These are phyloP conservation scores for Cyclopterus lumpus DNA, from an alignment of 2,797 vertebrate species.

Conservation along the genomic window DNA sequence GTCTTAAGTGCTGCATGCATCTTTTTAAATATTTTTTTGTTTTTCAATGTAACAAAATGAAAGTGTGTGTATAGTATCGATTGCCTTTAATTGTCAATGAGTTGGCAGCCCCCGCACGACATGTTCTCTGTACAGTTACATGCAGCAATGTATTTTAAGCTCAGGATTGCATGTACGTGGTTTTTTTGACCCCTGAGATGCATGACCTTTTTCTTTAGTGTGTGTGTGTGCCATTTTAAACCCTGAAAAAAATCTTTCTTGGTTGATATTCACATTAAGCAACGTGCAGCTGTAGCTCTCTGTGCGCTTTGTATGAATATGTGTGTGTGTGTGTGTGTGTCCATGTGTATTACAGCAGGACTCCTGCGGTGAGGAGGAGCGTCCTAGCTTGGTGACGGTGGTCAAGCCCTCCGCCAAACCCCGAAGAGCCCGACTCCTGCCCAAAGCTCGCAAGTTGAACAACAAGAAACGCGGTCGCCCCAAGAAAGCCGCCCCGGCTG, in stretches of 20 bases:
- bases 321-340: conserved; percentile 1
- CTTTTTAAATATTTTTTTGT: not conserved
- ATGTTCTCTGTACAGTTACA: not conserved
- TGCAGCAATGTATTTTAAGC: not conserved
- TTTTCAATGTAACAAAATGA: not conserved
- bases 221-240: not conserved
- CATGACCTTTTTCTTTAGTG: not conserved
- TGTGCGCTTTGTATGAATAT: not conserved
- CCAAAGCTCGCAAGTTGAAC: conserved; percentile 93
- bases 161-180: not conserved
- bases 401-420: conserved; percentile 92
- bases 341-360: conserved; percentile 81
- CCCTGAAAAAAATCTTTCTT: not conserved
- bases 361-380: conserved; percentile 93
- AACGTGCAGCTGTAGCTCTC: too few species aligned
- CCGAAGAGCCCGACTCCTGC: conserved; percentile 88
- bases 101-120: not conserved
- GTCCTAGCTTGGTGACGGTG: conserved; percentile 78
- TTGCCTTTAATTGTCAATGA: not conserved
- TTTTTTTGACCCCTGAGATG: not conserved
- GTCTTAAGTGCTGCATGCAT: not conserved
- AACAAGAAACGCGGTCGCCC: conserved; percentile 96
- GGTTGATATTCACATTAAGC: not conserved
- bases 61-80: not conserved
- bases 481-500: conserved; percentile 89